A percentile compares a stretch with the other conserved stretches of the same genome.
These are phyloP conservation scores for Apodemus agrarius DNA, from an alignment of 2,797 vertebrate species.

Conservation along the genomic window DNA sequence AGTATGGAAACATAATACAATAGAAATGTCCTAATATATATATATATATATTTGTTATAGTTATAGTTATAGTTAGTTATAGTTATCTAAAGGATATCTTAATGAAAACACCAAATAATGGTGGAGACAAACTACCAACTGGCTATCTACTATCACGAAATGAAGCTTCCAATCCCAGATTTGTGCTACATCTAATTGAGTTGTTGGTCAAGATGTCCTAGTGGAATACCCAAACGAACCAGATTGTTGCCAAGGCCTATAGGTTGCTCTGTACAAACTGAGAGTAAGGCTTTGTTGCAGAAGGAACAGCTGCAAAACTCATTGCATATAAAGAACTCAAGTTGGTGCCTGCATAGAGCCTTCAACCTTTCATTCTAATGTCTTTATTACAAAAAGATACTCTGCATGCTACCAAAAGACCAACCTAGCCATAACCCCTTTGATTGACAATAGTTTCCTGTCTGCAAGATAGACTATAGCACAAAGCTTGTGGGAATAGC, in stretches of 20 bases:
- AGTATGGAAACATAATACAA: not conserved
- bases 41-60: too few species aligned
- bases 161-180: not conserved
- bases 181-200: not conserved
- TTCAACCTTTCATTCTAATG: not conserved
- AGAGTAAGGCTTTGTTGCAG: not conserved
- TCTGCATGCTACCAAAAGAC: not conserved
- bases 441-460: not conserved
- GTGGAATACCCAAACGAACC: not conserved
- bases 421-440: not conserved
- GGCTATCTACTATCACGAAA: not conserved
- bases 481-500: not conserved
- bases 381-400: not conserved
- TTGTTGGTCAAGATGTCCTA: not conserved
- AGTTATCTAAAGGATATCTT: not conserved
- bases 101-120: not conserved
- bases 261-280: not conserved
- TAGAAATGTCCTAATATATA: not conserved
- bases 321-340: not conserved
- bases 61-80: too few species aligned
- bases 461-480: not conserved
- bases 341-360: not conserved
- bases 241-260: not conserved
- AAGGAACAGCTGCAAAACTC: not conserved
- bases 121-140: not conserved